phyloP scores from a whole-genome alignment of 2,797 vertebrate species.

The Tragopan temminckii region DNA sequence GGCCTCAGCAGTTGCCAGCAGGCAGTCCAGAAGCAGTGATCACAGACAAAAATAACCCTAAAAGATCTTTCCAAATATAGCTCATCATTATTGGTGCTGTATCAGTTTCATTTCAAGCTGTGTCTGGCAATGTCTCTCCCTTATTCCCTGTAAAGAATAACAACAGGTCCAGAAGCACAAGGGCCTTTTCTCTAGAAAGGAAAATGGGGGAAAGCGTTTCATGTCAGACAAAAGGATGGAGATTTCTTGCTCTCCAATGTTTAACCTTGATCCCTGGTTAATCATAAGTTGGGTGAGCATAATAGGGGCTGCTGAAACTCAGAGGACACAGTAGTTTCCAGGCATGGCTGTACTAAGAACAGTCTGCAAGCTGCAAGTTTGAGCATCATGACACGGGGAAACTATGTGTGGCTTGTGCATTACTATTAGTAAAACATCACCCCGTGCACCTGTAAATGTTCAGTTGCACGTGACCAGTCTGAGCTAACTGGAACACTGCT shows the following conservation, averaged over 20 bases:
- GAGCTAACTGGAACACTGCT: neutral
- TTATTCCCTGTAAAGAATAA: neutral
- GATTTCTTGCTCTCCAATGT: neutral
- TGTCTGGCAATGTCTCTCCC: neutral
- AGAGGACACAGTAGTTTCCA: neutral
- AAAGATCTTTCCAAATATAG: slow-evolving; percentile 59
- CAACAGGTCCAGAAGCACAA: neutral
- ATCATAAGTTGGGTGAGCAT: neutral
- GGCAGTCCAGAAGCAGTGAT: slow-evolving; percentile 45
- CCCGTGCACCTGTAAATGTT: neutral
- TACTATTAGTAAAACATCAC: neutral
- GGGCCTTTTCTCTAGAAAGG: neutral
- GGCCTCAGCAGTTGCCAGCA: neutral
- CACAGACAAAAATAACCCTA: slow-evolving; percentile 58
- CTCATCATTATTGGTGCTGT: slow-evolving; percentile 27
- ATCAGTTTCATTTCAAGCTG: slow-evolving; percentile 41
- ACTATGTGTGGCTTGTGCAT: neutral
- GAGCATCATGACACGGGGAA: neutral
- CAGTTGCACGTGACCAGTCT: neutral
- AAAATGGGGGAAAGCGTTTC: neutral
- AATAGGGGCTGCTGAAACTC: neutral
- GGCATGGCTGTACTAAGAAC: neutral
- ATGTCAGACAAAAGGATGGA: neutral
- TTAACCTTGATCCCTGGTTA: neutral
- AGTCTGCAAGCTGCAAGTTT: neutral